Evolutionary conservation across 2,888 invertebrate genomes (phyloP), one percentile per base, ranked within the genome.

Genomic region (Ectemnius lituratus): DNA sequence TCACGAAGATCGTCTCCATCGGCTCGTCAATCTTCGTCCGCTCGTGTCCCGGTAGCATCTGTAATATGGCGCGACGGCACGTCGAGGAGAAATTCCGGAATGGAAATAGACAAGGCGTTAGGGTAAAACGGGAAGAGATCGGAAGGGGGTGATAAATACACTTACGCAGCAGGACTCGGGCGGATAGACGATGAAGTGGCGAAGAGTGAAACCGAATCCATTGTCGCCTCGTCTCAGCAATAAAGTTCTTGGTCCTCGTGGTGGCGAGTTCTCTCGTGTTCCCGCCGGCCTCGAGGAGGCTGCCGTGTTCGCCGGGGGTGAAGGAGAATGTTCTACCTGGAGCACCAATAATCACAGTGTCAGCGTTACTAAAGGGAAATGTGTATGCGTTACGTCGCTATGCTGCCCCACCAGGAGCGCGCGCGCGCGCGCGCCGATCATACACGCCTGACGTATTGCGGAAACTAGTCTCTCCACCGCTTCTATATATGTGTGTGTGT

Each of bases 1-100:
- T 97, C 92, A 98, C 98, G 94, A 98, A 98, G 93, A 98, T 98
- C 88, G 98, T 98, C 94, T 98, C 98, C 97, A 98, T 97, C 84
- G 98, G 97, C 91, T 95, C 94, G 84, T 92, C 92, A 82, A 93
- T 90, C 90, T 94, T 95, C 91, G 94, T 89, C 93, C 91, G 94
- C 93, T 90, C 94, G 92, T 93, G 94, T 92, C 90, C 94, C 84
- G 90, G 92, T 90, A 92, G 90, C 91, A 93, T 92, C 92, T 93
- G 86, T 59, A n/a, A 27, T n/a, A 6, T 13, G 18, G 37, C 37
- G 37, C 1, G 37, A 11, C 14, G 18, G n/a, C 45, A 13, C 8
- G 46, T 13, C 28, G 37, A 13, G 28, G 8, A n/a, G 3, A 13
- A 47, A 14, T 16, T 52, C 16, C 49, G 11, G 11, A 0, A 11